These are phyloP conservation scores for Dipodomys merriami DNA, from an alignment of 2,113 vertebrate species.

Conservation along the genomic window DNA sequence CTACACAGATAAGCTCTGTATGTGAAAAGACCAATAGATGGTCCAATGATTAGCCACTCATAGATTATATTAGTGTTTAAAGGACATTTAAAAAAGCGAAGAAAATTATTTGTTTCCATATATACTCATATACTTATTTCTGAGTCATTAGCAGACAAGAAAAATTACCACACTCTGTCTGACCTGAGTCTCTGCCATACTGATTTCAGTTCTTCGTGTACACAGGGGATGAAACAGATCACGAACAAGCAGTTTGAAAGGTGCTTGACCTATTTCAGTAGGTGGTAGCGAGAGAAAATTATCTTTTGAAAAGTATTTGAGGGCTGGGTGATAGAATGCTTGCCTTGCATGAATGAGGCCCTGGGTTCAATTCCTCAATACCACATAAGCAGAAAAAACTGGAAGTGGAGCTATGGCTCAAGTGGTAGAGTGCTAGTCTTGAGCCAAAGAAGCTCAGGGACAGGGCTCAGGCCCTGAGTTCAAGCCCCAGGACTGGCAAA, in stretches of 20 bases:
- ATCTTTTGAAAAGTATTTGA: background rate
- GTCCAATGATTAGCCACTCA: background rate
- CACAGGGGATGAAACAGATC: background rate
- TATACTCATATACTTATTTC: too few species aligned
- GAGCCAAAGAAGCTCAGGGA: too few species aligned
- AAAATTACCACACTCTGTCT: background rate
- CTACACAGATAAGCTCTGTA: background rate
- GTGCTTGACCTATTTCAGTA: background rate
- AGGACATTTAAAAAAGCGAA: background rate
- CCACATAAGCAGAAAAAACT: too few species aligned
- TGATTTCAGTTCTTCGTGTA: background rate
- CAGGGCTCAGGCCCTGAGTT: too few species aligned
- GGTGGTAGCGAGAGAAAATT: background rate
- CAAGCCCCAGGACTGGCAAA: too few species aligned
- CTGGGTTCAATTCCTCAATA: too few species aligned
- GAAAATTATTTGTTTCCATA: too few species aligned
- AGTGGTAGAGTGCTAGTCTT: too few species aligned
- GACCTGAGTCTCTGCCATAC: accelerated
- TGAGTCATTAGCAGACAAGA: background rate
- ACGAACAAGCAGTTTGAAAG: background rate
- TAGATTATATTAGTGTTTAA: background rate
- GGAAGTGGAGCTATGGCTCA: too few species aligned
- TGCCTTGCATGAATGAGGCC: too few species aligned
- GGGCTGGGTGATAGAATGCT: too few species aligned
- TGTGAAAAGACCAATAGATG: background rate